phyloP scores from a whole-genome alignment of 2,888 invertebrate species.

The Elegia similella region DNA sequence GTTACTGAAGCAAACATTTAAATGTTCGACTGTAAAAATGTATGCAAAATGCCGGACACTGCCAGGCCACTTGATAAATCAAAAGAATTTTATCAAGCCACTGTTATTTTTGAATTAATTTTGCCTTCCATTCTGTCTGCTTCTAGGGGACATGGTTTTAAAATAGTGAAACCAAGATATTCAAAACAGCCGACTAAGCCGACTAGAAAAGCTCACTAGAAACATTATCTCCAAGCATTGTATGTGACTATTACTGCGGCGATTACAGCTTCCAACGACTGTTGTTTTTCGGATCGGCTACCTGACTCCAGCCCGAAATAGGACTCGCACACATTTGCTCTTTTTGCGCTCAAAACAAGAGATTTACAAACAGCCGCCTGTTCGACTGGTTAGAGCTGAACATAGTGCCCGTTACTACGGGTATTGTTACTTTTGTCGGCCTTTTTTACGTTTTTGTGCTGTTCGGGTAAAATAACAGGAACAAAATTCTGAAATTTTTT shows the following conservation, averaged over 20 bases:
- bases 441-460: not conserved
- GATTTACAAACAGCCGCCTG: slow-evolving; percentile 35
- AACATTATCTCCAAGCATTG: not conserved
- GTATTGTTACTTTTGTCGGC: slow-evolving; percentile 10
- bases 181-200: too few relatives aligned
- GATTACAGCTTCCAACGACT: slow-evolving; percentile 15
- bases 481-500: too few relatives aligned
- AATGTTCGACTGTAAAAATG: too few relatives aligned
- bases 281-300: slow-evolving; percentile 42
- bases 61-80: too few relatives aligned
- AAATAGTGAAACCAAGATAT: too few relatives aligned
- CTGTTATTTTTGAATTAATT: too few relatives aligned
- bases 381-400: slow-evolving; percentile 26
- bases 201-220: not conserved
- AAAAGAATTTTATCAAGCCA: too few relatives aligned
- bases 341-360: slow-evolving; percentile 43
- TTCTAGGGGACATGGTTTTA: too few relatives aligned
- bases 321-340: slow-evolving; percentile 35
- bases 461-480: too few relatives aligned
- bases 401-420: slow-evolving; percentile 21
- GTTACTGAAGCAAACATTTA: too few relatives aligned
- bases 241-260: not conserved
- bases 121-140: too few relatives aligned
- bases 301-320: slow-evolving; percentile 41
- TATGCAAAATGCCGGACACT: too few relatives aligned